Percentiles rank a stretch among this genome's conserved stretches.
These are phyloP conservation scores for Karalla daura DNA, from an alignment of 2,797 vertebrate genomes.

Conservation along the genomic window DNA sequence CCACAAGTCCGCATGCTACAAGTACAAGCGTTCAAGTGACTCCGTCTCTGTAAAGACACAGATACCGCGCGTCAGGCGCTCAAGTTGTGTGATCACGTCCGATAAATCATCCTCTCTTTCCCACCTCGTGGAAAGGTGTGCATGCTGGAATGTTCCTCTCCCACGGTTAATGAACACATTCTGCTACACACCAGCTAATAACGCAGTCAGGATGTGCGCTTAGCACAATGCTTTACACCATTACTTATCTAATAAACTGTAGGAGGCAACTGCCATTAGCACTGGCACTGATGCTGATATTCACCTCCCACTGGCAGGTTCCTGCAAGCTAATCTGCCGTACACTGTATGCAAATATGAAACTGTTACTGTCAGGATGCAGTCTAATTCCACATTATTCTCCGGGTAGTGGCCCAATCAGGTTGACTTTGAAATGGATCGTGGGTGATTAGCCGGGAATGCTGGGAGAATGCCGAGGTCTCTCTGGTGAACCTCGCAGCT, in stretches of 20 bases:
- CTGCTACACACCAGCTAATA: slow-evolving; percentile 69
- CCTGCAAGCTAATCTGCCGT: slow-evolving; percentile 76
- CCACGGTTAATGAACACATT: slow-evolving; percentile 71
- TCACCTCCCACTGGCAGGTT: slow-evolving; percentile 71
- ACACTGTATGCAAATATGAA: slow-evolving; percentile 83
- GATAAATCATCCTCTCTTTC: slow-evolving; percentile 26
- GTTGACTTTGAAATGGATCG: slow-evolving; percentile 88
- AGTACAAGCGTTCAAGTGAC: slow-evolving; percentile 16
- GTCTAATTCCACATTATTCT: slow-evolving; percentile 84
- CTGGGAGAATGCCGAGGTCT: slow-evolving; percentile 79
- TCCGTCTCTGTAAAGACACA: not conserved
- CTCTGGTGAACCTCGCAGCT: slow-evolving; percentile 77
- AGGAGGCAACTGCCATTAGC: slow-evolving; percentile 78
- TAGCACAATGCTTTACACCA: slow-evolving; percentile 75
- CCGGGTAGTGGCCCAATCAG: slow-evolving; percentile 81
- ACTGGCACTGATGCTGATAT: slow-evolving; percentile 65
- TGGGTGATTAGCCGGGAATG: slow-evolving; percentile 84
- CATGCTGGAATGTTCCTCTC: slow-evolving; percentile 54
- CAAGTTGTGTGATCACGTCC: slow-evolving; percentile 31
- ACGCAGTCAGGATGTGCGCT: slow-evolving; percentile 65
- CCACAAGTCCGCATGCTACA: slow-evolving; percentile 29
- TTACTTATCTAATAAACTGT: slow-evolving; percentile 84
- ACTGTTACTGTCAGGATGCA: slow-evolving; percentile 81
- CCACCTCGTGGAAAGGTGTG: slow-evolving; percentile 40
- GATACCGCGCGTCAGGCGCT: not conserved